Evolutionary conservation across 2,888 invertebrate species (phyloP).

Genomic region (Saturnia pavonia): DNA sequence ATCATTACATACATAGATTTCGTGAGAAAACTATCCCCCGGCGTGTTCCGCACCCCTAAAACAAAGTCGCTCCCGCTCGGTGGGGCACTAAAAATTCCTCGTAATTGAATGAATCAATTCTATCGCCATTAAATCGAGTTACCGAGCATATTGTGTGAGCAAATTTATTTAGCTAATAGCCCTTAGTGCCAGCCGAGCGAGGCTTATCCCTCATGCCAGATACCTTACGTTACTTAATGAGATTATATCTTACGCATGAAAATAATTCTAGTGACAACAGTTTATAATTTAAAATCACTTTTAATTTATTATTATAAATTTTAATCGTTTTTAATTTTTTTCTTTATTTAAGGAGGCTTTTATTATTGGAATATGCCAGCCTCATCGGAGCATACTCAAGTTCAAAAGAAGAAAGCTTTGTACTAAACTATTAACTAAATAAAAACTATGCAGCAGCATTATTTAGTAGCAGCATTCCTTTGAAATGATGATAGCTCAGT

Average conservation of each 20-base stretch:
- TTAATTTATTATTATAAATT: too few relatives aligned
- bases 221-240: conserved; percentile 30
- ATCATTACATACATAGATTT: conserved; percentile 60
- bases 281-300: neutral
- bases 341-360: too few relatives aligned
- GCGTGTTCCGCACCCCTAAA: conserved; percentile 59
- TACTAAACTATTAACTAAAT: too few relatives aligned
- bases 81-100: conserved; percentile 80
- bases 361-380: too few relatives aligned
- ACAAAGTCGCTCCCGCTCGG: conserved; percentile 74
- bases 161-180: conserved; percentile 82
- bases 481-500: too few relatives aligned
- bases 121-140: conserved; percentile 82
- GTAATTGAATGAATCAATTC: conserved; percentile 82
- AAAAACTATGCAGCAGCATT: too few relatives aligned
- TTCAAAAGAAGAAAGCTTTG: too few relatives aligned
- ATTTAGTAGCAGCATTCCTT: too few relatives aligned
- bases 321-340: too few relatives aligned
- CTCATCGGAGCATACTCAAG: too few relatives aligned
- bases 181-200: conserved; percentile 50
- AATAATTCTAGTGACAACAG: neutral
- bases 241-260: conserved; percentile 17
- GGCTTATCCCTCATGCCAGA: conserved; percentile 55
- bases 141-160: conserved; percentile 80
- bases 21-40: conserved; percentile 75